Evolutionary conservation across 2,113 vertebrate genomes (phyloP), one percentile per base, ranked within the genome.

Genomic region (Microtus montanus): DNA sequence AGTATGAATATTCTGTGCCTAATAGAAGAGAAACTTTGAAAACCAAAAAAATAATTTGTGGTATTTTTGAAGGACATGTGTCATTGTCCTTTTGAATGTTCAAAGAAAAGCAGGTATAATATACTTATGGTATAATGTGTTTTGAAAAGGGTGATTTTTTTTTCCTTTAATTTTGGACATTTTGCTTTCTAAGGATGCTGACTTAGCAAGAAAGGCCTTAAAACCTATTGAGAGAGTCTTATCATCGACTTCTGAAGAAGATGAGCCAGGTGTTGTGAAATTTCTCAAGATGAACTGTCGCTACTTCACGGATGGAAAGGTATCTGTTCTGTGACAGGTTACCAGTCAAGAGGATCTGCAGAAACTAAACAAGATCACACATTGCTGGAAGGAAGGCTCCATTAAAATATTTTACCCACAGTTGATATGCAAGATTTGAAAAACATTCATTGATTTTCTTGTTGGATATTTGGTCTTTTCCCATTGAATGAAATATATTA

Each of bases 201-300:
- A 98, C 88, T 97, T 98, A 96, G 98, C 98, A 97, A 98, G 98
- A 98, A 98, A 97, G 95, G 98, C 98, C 80, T 98, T 98, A 64
- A 99, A 98, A 87, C 98, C 99, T 10, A 97, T 99, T 49, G 98
- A 98, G 17, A 99, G 99, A 75, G 98, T 99, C 73, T 97, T 99
- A n/a, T 99, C 99, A 4, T 99, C 99, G 4, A 98, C 98, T 78
- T 99, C 99, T 1, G 99, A 99, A 97, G 98, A 99, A 77, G 99
- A 99, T 71, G 99, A 99, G 93, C 99, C 99, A 0, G 97, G 99
- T 7, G 99, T 99, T 1, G 99, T 99, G 73, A 99, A 99, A 97
- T 99, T 99, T 97, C 98, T 99, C 96, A 99, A 99, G 98, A 99
- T 99, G 99, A 99, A 99, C 97, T 99, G 99, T 98, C 99, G 99